These are phyloP conservation scores for Epistrophella euchroma DNA, from an alignment of 2,888 invertebrate genomes.

Conservation along the genomic window DNA sequence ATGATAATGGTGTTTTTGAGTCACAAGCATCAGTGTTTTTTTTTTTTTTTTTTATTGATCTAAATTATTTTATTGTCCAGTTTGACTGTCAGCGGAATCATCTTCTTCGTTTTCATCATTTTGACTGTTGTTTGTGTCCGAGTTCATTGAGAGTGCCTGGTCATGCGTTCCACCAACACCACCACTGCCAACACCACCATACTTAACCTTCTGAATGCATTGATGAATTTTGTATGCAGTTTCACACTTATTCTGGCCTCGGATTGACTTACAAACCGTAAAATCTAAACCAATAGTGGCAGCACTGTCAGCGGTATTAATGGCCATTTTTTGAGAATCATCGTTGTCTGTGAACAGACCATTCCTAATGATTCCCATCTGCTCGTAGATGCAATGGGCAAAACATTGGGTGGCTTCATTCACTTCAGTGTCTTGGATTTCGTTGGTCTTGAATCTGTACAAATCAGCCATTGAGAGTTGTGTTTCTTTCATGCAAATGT, in stretches of 20 bases:
- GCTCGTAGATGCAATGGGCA: constrained; percentile 80
- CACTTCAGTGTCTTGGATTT: constrained; percentile 65
- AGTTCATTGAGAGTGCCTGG: constrained; percentile 3
- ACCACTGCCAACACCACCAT: background rate
- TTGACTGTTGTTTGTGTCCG: constrained; percentile 34
- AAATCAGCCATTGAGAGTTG: constrained; percentile 80
- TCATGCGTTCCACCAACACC: constrained; percentile 11
- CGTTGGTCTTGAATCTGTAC: constrained; percentile 77
- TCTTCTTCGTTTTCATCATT: constrained; percentile 44
- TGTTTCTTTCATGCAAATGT: constrained; percentile 79
- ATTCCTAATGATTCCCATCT: constrained; percentile 78
- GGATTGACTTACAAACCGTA: constrained; percentile 53
- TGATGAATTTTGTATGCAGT: constrained; percentile 79
- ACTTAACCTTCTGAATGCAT: constrained; percentile 78
- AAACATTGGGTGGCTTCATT: constrained; percentile 80
- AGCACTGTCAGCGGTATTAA: background rate
- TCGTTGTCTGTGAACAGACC: constrained; percentile 78
- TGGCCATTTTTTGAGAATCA: constrained; percentile 77
- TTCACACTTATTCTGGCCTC: constrained; percentile 80
- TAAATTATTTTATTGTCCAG: constrained; percentile 38
- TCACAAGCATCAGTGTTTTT: background rate
- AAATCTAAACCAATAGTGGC: constrained; percentile 68
- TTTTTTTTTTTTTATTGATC: background rate
- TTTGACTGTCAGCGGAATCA: constrained; percentile 46
- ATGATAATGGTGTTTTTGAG: background rate